These are phyloP conservation scores for Eptesicus fuscus DNA, from an alignment of 2,113 vertebrate species.

Conservation along the genomic window DNA sequence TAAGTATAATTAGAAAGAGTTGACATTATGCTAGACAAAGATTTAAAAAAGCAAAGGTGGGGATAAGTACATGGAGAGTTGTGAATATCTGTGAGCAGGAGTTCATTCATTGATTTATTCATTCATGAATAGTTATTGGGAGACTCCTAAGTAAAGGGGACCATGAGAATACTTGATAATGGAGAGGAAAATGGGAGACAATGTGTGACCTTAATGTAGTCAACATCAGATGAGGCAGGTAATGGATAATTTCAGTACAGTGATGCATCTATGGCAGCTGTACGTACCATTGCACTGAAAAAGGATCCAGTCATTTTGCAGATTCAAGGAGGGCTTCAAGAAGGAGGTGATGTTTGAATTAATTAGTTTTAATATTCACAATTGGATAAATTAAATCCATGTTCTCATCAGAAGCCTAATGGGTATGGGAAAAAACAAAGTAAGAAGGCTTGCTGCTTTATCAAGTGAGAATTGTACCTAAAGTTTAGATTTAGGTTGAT, in stretches of 20 bases:
- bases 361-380: not conserved
- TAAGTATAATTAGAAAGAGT: not conserved
- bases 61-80: not conserved
- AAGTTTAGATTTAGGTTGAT: not conserved
- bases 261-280: not conserved
- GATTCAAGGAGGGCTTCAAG: not conserved
- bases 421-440: not conserved
- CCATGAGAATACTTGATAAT: not conserved
- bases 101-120: not conserved
- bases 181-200: not conserved
- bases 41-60: not conserved
- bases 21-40: not conserved
- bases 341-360: not conserved
- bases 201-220: not conserved
- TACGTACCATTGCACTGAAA: not conserved
- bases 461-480: not conserved
- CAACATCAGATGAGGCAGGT: not conserved
- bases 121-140: not conserved
- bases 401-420: not conserved
- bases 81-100: not conserved
- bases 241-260: not conserved
- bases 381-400: not conserved
- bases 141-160: not conserved
- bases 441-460: not conserved
- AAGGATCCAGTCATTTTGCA: not conserved